These are phyloP conservation scores for Agapostemon virescens DNA, from an alignment of 2,888 invertebrate species.

Conservation along the genomic window DNA sequence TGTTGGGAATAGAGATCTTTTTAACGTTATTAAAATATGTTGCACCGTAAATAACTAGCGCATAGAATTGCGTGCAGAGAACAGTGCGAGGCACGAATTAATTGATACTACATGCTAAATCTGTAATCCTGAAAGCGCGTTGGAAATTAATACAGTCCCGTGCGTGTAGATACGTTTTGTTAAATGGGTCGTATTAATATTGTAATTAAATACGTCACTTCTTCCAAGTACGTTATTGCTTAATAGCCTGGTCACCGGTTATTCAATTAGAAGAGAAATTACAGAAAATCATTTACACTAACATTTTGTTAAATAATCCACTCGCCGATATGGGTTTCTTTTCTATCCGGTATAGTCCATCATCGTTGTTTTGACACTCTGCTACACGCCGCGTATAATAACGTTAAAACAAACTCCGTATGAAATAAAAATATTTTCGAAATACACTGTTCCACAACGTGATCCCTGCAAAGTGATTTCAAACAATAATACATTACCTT, in stretches of 20 bases:
- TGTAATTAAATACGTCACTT: not conserved
- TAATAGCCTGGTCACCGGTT: not conserved
- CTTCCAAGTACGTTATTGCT: not conserved
- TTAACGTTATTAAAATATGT: conserved; percentile 29
- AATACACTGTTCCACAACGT: not conserved
- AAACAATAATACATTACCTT: not conserved
- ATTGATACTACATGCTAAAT: not conserved
- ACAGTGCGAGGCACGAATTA: not conserved
- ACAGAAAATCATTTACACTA: not conserved
- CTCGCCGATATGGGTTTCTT: not conserved
- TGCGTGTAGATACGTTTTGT: not conserved
- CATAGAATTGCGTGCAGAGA: not conserved
- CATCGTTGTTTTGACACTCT: not conserved
- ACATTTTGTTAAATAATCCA: not conserved
- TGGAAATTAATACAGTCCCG: conserved; percentile 3
- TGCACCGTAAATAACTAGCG: conserved; percentile 10
- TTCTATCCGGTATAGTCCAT: not conserved
- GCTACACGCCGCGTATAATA: not conserved
- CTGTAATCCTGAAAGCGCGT: not conserved
- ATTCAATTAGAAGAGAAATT: not conserved
- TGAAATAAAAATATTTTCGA: not conserved
- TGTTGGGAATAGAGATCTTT: conserved; percentile 23
- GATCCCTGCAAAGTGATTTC: not conserved
- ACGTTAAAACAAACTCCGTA: not conserved
- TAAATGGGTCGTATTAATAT: conserved; percentile 1